Base-by-base conservation (phyloP, 1,140 invertebrate genomes). In the Caenorhabditis latens region DNA sequence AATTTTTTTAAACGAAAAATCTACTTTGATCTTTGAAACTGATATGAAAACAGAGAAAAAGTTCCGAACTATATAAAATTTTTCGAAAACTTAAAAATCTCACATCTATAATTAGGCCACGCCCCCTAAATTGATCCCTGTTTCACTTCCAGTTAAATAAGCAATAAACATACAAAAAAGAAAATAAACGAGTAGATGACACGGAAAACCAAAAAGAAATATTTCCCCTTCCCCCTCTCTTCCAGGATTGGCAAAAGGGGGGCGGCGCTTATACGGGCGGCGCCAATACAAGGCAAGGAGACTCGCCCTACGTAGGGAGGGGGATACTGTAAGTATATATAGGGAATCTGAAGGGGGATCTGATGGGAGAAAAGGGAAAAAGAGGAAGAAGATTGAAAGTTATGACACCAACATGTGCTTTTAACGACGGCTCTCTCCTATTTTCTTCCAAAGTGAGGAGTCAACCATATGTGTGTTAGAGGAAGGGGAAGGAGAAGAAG, bases 301-400 rank as follows among this genome's bases (percentile, higher is more conserved):
- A 32, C 46, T 79, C 46, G 71, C 71, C 71, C 71, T 46, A 79
- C 71, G 53, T 79, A 48, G 63, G 46, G 21, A 32, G 24, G 67
- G 24, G 40, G 71, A 79, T 79, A 79, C 71, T 40, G 71, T 79
- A 79, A 79, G 71, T 79, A 79, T 79, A 79, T 79, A 79, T 79
- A 24, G 46, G 71, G 65, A 71, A 71, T 13, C 40, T 46, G 24
- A 46, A 48, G 65, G 19, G 9, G 9, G 19, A 71, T 43, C 65
- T 21, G 32, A 8, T 9, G 19, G 63, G 32, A 42, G 32, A 65
- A 14, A 40, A 71, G 65, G 65, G 46, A n/a, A 46, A 71, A 14
- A 46, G 42, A 13, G 19, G 9, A n/a, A 21, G 19, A 42, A 21
- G 24, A 53, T 24, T 40, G 46, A 50, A 79, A 79, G 71, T 79